Conservation (phyloP, 1,140 invertebrate genomes). For the Drosophila elegans region DNA sequence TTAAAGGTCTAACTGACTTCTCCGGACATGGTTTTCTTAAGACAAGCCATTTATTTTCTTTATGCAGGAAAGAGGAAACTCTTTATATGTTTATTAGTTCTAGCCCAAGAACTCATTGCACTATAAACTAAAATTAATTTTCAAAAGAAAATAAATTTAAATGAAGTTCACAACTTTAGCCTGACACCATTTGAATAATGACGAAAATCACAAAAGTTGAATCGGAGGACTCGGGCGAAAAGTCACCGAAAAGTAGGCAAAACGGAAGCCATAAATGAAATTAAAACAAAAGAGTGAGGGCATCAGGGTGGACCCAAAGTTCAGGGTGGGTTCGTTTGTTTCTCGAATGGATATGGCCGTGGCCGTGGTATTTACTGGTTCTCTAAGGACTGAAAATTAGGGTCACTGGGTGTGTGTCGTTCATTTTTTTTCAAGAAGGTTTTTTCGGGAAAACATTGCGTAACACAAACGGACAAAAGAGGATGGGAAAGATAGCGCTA, state of each 20-base stretch:
- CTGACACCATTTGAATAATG: conserved; percentile 46
- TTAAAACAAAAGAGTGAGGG: conserved; percentile 71
- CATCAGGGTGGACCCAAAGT: conserved; percentile 19
- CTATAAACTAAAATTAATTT: conserved; percentile 31
- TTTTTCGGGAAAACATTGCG: conserved; percentile 52
- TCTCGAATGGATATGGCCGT: conserved; percentile 26
- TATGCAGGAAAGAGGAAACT: background rate
- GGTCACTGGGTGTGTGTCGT: conserved; percentile 78
- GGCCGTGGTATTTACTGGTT: conserved; percentile 64
- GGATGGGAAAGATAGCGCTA: conserved; percentile 14
- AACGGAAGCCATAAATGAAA: conserved; percentile 83
- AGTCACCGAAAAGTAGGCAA: conserved; percentile 67
- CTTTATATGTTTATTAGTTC: background rate
- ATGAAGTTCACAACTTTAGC: conserved; percentile 39
- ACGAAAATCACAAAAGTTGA: conserved; percentile 45
- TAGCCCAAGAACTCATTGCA: conserved; percentile 14
- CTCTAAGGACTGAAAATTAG: conserved; percentile 79
- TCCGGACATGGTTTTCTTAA: background rate
- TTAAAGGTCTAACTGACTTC: background rate
- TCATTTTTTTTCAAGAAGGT: conserved; percentile 15
- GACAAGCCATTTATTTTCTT: background rate
- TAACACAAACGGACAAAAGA: conserved; percentile 42
- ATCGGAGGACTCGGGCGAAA: conserved; percentile 46
- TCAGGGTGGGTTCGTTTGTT: conserved; percentile 31
- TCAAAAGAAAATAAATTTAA: conserved; percentile 36